Percentiles rank a stretch among this genome's conserved stretches.
phyloP scores from a whole-genome alignment of 2,888 invertebrate species.

The Tromatobia lineatoria region DNA sequence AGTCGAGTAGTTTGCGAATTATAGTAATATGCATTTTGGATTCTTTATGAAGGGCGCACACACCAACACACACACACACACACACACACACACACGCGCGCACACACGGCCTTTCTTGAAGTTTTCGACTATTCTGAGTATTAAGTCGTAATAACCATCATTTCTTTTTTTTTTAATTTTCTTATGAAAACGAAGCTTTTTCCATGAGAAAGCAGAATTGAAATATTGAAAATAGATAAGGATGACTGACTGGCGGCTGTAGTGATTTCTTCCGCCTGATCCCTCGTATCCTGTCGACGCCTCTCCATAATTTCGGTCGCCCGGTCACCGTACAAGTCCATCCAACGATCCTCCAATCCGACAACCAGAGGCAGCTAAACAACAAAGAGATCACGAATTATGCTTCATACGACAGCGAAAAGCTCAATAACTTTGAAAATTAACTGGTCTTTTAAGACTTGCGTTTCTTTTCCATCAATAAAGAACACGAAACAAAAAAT shows the following conservation, averaged over 20 bases:
- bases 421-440: conserved; percentile 62
- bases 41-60: too few relatives aligned
- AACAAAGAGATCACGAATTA: conserved; percentile 73
- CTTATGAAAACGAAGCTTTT: conserved; percentile 11
- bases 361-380: conserved; percentile 90
- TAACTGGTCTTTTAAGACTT: conserved; percentile 59
- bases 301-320: conserved; percentile 92
- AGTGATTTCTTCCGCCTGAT: conserved; percentile 97
- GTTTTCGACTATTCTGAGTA: too few relatives aligned
- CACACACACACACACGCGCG: too few relatives aligned
- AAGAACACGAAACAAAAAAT: background rate
- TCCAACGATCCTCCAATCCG: conserved; percentile 92
- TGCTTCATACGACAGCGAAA: conserved; percentile 43
- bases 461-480: background rate
- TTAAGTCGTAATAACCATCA: too few relatives aligned
- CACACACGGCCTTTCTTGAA: too few relatives aligned
- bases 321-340: conserved; percentile 90
- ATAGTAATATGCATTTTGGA: too few relatives aligned
- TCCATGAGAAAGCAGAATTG: background rate
- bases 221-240: conserved; percentile 29
- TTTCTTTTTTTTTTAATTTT: too few relatives aligned
- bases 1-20: too few relatives aligned
- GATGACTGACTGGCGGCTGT: conserved; percentile 88
- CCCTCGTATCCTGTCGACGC: conserved; percentile 95
- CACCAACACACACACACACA: too few relatives aligned